Base-by-base conservation (phyloP, 2,888 invertebrate species). In the Ariolimax columbianus region DNA sequence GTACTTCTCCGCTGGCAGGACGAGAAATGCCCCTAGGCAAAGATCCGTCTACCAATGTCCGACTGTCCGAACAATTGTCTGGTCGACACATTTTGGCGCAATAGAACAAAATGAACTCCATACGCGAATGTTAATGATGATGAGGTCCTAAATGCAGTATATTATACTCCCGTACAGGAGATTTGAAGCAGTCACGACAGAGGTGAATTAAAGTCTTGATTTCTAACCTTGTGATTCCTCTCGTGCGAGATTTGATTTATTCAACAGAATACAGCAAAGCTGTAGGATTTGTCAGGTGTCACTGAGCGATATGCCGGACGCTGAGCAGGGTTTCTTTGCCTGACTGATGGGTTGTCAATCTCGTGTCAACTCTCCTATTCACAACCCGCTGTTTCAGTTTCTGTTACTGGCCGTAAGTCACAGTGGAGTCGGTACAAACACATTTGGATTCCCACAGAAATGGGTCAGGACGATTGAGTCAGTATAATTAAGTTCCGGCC, bases 281-380 rank as follows among this genome's bases (percentile, higher is more conserved):
- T 66, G 33, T 7, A 66, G 66, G 66, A 66, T 66, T 66, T 66
- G 66, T 66, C 66, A 66, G 7, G 66, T 66, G 66, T 66, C 66
- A 66, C 33, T 17, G 33, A 33, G 17, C 66, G 66, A 66, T 66
- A 30, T 66, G 30, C 33, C 33, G 0, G 11, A 7, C 30, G 14
- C 33, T 33, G 66, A 17, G 33, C 30, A 33, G 0, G 33, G 66
- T 66, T 7, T 66, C 66, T 30, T 66, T 9, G 66, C 14, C 33
- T 66, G 66, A 66, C 66, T 66, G 66, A 66, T 66, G 66, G 33
- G 33, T 33, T 33, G 66, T 33, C 66, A 66, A 66, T 66, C 66
- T 66, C 19, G 33, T 66, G 66, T 66, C 66, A 66, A 17, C 9
- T 14, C 66, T 33, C 33, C 66, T 33, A 33, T 63, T 66, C 66